Evolutionary conservation across 2,113 vertebrate species (phyloP), one percentile per base, ranked within the genome.

Genomic region (Pedionomus torquatus): DNA sequence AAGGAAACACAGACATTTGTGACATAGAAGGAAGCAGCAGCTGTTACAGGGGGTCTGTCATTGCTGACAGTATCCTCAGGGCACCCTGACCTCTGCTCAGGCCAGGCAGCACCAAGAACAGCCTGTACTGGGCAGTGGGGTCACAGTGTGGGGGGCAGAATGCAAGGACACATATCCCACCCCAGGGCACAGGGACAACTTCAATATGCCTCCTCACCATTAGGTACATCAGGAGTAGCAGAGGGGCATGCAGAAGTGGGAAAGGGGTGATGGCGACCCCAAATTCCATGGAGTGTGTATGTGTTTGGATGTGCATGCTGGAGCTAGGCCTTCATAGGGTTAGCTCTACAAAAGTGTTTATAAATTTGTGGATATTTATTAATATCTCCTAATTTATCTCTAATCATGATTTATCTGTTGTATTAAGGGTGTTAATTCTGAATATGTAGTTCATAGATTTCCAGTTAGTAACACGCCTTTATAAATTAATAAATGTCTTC

Each of bases 51-150:
- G 13, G 30, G 4, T 31, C 25, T 86, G 21, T 63, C 20, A 17
- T 14, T 71, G 18, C 8, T 4, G 2, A 3, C 11, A 58, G 7
- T 31, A 33, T 46, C 17, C 7, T 7, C 0, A 1, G 31, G 11
- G 5, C 15, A 35, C 17, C 5, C 11, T 3, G 1, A 13, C 1
- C 8, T 33, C 58, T 41, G 9, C 25, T 10, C 18, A 37, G 7
- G 26, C 14, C 15, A 2, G 18, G 15, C 2, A 74, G 26, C 0
- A 0, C 8, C 24, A 19, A 30, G 44, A 79, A 11, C 17, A 70
- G 14, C 11, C 30, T 17, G 49, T 23, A 87, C 5, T 3, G 24
- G 66, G 10, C 9, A 54, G 24, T 26, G 33, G 17, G 14, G 11
- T 76, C n/a, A 14, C 5, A 72, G 48, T 37, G 9, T 2, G 0